Percentiles rank a stretch among this genome's conserved stretches.
Evolutionary conservation across 2,888 invertebrate genomes (phyloP).

Genomic region (Lasioglossum leucozonium): DNA sequence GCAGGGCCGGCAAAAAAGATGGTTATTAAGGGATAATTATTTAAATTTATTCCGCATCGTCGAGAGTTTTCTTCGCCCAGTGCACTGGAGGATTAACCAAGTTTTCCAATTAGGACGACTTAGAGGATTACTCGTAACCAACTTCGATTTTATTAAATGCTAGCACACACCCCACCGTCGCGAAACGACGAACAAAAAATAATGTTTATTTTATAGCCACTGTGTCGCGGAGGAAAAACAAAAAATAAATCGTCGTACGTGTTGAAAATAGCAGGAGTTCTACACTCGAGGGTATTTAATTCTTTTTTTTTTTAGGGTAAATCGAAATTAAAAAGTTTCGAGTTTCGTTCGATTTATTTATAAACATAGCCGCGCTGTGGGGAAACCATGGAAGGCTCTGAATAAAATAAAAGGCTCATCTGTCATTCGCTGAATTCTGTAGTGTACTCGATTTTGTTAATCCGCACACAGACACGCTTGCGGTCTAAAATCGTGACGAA

Average conservation of each 20-base stretch:
- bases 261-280: background rate
- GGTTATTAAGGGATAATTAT: slow-evolving; percentile 1
- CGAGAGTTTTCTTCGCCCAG: slow-evolving; percentile 5
- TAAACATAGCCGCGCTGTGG: too few relatives aligned
- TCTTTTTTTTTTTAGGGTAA: too few relatives aligned
- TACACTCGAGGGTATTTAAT: background rate
- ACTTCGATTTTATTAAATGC: slow-evolving; percentile 1
- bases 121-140: slow-evolving; percentile 5
- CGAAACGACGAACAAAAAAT: background rate
- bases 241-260: background rate
- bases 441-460: too few relatives aligned
- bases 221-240: background rate
- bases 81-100: background rate
- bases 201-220: background rate
- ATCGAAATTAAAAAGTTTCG: too few relatives aligned
- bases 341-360: too few relatives aligned
- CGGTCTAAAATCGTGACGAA: too few relatives aligned
- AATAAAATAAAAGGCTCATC: too few relatives aligned
- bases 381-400: too few relatives aligned
- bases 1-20: background rate
- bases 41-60: slow-evolving; percentile 1
- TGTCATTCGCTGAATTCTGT: too few relatives aligned
- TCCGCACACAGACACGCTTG: too few relatives aligned
- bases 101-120: slow-evolving; percentile 6
- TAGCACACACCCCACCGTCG: background rate